Base-by-base conservation (phyloP, 2,888 invertebrate species). In the Hirtodrosophila confusa region DNA sequence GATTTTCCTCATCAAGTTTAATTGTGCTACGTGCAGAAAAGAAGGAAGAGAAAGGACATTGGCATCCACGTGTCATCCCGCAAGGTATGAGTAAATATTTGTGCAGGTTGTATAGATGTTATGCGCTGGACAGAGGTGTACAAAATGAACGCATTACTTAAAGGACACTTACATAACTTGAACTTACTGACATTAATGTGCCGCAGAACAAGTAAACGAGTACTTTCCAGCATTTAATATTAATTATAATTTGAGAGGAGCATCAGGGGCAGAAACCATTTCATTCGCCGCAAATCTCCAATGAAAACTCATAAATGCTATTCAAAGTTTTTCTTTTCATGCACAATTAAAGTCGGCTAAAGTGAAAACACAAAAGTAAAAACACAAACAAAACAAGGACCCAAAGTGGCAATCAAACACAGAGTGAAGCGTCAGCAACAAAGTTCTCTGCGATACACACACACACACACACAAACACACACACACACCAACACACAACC, bases 241-340 rank as follows among this genome's bases (percentile, higher is more conserved):
- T 11, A 50, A 33, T 4, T 9, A 17, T 29, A 12, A 47, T 11
- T n/a, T n/a, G n/a, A n/a, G 29, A n/a, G 8, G 12, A 7, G 9
- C 11, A n/a, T 27, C 10, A 29, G 39, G 7, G 35, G 10, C 7
- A 27, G 10, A 4, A 17, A 17, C 2, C 36, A 36, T 8, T 8
- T 35, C 2, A 31, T 12, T 31, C 10, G n/a, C 4, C 8, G n/a
- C 29, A 36, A 27, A 17, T 17, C 17, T 4, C 10, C 33, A 62
- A 54, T 70, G 45, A 61, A 75, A 68, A 35, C 27, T 43, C 54
- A 77, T 65, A 64, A 69, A 57, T 62, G 69, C 37, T 57, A 58
- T 44, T 40, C 45, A 64, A 56, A 69, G 40, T 68, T 58, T 23
- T 37, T 40, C 7, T 45, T 35, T 37, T 48, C 40, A 41, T 43